Percentiles rank a stretch among this genome's conserved stretches.
Evolutionary conservation across 2,888 invertebrate species (phyloP).

Genomic region (Pegoplata infirma): DNA sequence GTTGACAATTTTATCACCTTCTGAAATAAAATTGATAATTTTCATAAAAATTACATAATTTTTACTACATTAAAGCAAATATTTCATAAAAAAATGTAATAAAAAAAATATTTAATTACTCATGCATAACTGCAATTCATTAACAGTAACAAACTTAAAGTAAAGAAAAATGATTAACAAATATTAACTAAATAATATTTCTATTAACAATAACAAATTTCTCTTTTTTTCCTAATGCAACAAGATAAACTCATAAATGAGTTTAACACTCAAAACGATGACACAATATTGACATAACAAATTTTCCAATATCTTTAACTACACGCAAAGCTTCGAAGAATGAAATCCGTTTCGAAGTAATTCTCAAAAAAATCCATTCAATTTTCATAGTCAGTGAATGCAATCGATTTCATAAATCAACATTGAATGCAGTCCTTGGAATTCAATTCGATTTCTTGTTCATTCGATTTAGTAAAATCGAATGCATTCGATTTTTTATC

Average conservation of each 20-base stretch:
- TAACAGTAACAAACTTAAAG: neutral
- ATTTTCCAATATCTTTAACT: constrained; percentile 43
- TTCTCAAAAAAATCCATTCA: too few relatives aligned
- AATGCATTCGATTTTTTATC: too few relatives aligned
- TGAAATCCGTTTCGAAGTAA: too few relatives aligned
- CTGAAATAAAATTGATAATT: too few relatives aligned
- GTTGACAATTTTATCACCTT: too few relatives aligned
- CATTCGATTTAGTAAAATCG: too few relatives aligned
- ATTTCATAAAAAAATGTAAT: neutral
- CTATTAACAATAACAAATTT: constrained; percentile 17
- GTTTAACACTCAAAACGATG: neutral
- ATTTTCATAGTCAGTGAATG: too few relatives aligned
- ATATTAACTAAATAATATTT: neutral
- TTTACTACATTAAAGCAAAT: neutral
- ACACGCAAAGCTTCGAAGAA: neutral
- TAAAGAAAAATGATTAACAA: constrained; percentile 1
- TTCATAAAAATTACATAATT: too few relatives aligned
- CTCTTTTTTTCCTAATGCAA: constrained; percentile 7
- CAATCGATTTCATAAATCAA: too few relatives aligned
- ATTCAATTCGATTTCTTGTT: too few relatives aligned
- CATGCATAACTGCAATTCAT: constrained; percentile 45
- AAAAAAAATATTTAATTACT: constrained; percentile 39
- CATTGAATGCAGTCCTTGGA: too few relatives aligned
- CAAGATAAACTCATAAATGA: neutral
- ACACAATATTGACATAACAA: constrained; percentile 20